These are phyloP conservation scores for Trididemnum clinides DNA, from an alignment of 23 tunicate genomes.

Conservation along the genomic window DNA sequence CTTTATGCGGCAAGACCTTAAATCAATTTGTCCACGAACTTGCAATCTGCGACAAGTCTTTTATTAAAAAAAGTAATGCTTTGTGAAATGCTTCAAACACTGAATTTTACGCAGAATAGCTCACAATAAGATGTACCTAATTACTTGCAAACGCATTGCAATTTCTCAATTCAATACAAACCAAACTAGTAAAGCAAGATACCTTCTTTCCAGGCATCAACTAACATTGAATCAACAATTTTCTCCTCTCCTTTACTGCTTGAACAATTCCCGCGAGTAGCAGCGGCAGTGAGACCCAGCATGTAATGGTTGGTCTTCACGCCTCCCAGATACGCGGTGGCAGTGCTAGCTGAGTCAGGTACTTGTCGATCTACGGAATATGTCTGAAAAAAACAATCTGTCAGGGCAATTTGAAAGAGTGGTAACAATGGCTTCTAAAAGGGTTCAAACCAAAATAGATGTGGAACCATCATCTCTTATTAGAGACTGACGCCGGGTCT, in stretches of 20 bases:
- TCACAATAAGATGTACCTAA: no score
- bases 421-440: background rate
- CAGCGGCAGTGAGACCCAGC: conserved; percentile 59
- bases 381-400: conserved; percentile 25
- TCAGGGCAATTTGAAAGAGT: background rate
- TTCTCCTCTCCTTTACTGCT: conserved; percentile 13
- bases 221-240: conserved; percentile 30
- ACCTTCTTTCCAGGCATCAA: conserved; percentile 44
- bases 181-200: background rate
- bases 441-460: no score
- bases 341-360: conserved; percentile 70
- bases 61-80: no score
- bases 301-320: conserved; percentile 54
- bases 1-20: no score
- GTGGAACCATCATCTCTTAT: no score
- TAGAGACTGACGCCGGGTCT: no score
- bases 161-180: no score
- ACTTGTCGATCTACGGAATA: conserved; percentile 60
- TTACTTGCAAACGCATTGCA: no score
- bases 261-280: conserved; percentile 2
- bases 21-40: no score
- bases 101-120: no score
- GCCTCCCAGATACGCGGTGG: conserved; percentile 67
- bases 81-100: no score
- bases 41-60: no score